A percentile compares a stretch with the other conserved stretches of the same genome.
phyloP scores from a whole-genome alignment of 1,140 invertebrate genomes.

The Holcopasites calliopsidis region DNA sequence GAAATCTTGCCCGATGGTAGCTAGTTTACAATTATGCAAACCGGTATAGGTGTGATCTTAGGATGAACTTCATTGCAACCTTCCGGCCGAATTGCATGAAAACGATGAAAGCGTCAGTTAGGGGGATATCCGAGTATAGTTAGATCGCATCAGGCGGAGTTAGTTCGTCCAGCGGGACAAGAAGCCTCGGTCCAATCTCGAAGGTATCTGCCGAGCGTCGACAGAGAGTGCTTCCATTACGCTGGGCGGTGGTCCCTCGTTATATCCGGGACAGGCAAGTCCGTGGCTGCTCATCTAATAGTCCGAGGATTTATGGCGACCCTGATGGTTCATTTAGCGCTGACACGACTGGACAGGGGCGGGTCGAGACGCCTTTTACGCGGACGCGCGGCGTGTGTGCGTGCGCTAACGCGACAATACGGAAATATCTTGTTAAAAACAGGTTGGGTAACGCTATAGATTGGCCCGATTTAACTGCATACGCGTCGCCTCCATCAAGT shows the following conservation, averaged over 20 bases:
- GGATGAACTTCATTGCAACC: not conserved
- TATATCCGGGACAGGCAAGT: conserved; percentile 69
- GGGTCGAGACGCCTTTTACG: conserved; percentile 47
- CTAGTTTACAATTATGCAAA: not conserved
- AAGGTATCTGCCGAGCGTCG: conserved; percentile 58
- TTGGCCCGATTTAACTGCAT: conserved; percentile 54
- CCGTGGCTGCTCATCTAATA: conserved; percentile 68
- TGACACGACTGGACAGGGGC: conserved; percentile 65
- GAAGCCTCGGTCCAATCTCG: conserved; percentile 53
- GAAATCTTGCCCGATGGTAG: not conserved
- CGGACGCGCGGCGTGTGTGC: conserved; percentile 39
- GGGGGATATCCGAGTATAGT: not conserved
- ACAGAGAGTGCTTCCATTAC: conserved; percentile 65
- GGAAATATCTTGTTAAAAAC: conserved; percentile 71
- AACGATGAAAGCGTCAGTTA: conserved; percentile 8
- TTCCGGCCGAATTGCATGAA: not conserved
- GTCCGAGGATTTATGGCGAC: conserved; percentile 69
- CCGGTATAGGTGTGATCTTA: no score
- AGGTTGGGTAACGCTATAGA: conserved; percentile 50
- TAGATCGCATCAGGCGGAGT: conserved; percentile 38
- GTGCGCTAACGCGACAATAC: conserved; percentile 63
- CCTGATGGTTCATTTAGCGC: conserved; percentile 73
- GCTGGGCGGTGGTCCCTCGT: conserved; percentile 72
- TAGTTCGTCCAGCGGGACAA: conserved; percentile 26
- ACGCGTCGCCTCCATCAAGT: conserved; percentile 47